These are phyloP conservation scores for Crypturellus tataupa DNA, from an alignment of 2,797 vertebrate species.

Conservation along the genomic window DNA sequence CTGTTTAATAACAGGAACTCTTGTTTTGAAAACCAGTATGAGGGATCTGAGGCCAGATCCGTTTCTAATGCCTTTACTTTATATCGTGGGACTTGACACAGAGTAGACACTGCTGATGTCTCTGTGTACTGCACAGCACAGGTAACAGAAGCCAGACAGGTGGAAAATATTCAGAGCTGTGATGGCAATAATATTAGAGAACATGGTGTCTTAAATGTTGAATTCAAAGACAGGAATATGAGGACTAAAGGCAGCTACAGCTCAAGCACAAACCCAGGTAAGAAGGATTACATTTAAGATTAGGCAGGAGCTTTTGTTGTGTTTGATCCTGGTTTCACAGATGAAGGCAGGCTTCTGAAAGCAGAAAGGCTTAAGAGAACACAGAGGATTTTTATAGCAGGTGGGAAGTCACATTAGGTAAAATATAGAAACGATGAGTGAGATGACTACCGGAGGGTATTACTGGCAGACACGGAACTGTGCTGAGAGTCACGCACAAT, in stretches of 20 bases:
- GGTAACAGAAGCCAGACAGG: not conserved
- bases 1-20: not conserved
- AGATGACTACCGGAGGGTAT: not conserved
- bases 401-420: not conserved
- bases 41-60: not conserved
- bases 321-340: constrained; percentile 49
- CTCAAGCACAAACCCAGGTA: not conserved
- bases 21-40: not conserved
- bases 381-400: not conserved
- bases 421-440: not conserved
- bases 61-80: not conserved
- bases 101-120: not conserved
- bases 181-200: not conserved
- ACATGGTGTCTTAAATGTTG: not conserved
- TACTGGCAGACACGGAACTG: not conserved
- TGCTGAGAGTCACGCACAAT: rapidly evolving
- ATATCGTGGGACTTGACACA: not conserved
- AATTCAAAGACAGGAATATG: not conserved
- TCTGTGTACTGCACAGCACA: not conserved
- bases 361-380: not conserved
- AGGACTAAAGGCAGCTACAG: not conserved
- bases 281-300: constrained; percentile 37
- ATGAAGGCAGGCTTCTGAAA: constrained; percentile 33
- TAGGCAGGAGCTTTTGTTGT: constrained; percentile 14
- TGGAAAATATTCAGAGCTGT: not conserved